phyloP scores from a whole-genome alignment of 2,797 vertebrate genomes.

The Lacerta viridis region DNA sequence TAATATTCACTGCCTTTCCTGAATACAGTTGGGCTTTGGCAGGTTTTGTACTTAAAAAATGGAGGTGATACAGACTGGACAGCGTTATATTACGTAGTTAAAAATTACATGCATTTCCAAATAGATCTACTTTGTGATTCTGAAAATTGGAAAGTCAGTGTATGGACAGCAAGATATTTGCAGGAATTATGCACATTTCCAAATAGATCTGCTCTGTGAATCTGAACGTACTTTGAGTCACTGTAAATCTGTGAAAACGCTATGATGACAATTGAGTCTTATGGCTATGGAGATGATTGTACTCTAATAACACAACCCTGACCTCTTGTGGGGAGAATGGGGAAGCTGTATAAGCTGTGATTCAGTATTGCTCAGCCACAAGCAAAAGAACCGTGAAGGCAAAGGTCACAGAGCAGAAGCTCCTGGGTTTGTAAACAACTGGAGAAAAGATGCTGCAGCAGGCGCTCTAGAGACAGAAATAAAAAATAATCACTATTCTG shows the following conservation, averaged over 20 bases:
- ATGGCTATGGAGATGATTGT: constrained; percentile 21
- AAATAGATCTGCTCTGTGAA: background rate
- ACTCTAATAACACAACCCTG: constrained; percentile 76
- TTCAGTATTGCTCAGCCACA: background rate
- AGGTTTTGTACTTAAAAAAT: background rate
- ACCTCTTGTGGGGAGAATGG: constrained; percentile 77
- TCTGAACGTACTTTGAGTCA: constrained; percentile 4
- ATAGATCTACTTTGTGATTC: background rate
- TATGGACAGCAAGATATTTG: background rate
- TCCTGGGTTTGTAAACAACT: background rate
- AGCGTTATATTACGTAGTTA: background rate
- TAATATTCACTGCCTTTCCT: background rate
- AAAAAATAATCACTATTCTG: background rate
- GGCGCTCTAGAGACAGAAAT: background rate
- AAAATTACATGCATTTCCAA: background rate
- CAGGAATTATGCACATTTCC: background rate
- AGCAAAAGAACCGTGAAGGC: background rate
- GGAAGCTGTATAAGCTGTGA: constrained; percentile 54
- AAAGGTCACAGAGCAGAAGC: background rate
- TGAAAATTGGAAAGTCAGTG: background rate
- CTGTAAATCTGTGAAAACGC: background rate
- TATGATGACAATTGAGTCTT: constrained; percentile 12
- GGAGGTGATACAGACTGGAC: background rate
- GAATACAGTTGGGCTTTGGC: background rate
- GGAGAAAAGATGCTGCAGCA: background rate